phyloP scores from a whole-genome alignment of 2,113 vertebrate genomes.

The Enhydra lutris region DNA sequence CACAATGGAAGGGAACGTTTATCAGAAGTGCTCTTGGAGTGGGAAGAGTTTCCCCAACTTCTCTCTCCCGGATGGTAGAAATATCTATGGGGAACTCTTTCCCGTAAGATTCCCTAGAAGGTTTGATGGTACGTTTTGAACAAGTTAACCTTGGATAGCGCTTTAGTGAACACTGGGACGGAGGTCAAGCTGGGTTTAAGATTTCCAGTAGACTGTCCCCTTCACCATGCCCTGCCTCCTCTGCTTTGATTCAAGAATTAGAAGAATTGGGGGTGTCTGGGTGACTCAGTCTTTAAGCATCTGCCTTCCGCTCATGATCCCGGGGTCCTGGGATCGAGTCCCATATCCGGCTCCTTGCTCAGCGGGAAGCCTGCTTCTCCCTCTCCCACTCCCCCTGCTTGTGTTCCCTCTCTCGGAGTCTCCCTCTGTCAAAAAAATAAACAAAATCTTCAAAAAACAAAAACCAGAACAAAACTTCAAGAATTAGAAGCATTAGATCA shows the following conservation, averaged over 20 bases:
- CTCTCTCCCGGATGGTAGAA: background rate
- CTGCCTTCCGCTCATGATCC: too few species aligned
- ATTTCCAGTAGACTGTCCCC: background rate
- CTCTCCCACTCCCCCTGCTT: too few species aligned
- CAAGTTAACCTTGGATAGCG: background rate
- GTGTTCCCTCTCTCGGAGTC: too few species aligned
- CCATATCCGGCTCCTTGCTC: too few species aligned
- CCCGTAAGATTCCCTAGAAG: background rate
- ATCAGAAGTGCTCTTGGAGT: background rate
- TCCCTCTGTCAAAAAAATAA: too few species aligned
- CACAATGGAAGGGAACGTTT: background rate
- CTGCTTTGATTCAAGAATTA: background rate
- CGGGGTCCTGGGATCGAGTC: too few species aligned
- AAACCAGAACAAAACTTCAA: too few species aligned
- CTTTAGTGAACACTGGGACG: background rate
- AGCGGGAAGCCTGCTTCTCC: too few species aligned
- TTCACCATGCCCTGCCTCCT: background rate
- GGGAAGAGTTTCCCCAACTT: background rate
- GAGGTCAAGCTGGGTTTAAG: background rate
- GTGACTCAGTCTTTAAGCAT: too few species aligned
- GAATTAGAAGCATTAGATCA: background rate
- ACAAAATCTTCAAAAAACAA: too few species aligned
- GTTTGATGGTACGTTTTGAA: background rate
- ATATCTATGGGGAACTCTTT: background rate
- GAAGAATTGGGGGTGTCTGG: background rate